phyloP scores from a whole-genome alignment of 2,888 invertebrate species.

The Chromoteleia sp. region DNA sequence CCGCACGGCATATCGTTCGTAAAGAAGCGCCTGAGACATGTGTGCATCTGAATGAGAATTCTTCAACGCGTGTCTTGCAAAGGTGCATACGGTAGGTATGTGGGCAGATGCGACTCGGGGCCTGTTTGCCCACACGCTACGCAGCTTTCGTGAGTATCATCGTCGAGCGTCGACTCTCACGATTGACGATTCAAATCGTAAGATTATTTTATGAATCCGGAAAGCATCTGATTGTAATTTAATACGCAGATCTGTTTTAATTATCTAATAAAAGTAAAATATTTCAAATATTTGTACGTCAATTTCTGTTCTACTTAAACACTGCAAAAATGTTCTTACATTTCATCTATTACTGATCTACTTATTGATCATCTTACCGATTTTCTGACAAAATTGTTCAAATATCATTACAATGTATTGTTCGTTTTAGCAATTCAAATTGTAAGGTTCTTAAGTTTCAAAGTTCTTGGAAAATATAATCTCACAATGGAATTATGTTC shows the following conservation, averaged over 20 bases:
- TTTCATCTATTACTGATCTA: too few species aligned
- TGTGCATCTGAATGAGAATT: conserved; percentile 67
- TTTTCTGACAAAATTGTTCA: too few species aligned
- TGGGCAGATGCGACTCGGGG: conserved; percentile 77
- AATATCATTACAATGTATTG: too few species aligned
- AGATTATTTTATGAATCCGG: conserved; percentile 64
- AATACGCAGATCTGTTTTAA: conserved; percentile 17
- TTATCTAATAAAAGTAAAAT: background rate
- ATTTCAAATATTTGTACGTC: too few species aligned
- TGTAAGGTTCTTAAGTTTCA: too few species aligned
- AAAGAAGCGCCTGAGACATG: conserved; percentile 30
- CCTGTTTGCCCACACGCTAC: conserved; percentile 80
- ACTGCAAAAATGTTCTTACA: too few species aligned
- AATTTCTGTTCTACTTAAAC: too few species aligned
- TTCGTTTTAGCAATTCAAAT: too few species aligned
- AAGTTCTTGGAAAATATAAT: too few species aligned
- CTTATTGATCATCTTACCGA: too few species aligned
- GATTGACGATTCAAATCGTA: conserved; percentile 61
- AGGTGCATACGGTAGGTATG: conserved; percentile 71
- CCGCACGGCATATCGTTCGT: background rate
- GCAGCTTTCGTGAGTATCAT: conserved; percentile 68
- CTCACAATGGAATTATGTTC: background rate
- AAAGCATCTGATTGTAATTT: conserved; percentile 28
- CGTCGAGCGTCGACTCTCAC: conserved; percentile 50
- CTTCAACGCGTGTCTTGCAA: conserved; percentile 56